Evolutionary conservation across 2,888 invertebrate genomes (phyloP), one percentile per base, ranked within the genome.

Genomic region (Aspidiotus destructor): DNA sequence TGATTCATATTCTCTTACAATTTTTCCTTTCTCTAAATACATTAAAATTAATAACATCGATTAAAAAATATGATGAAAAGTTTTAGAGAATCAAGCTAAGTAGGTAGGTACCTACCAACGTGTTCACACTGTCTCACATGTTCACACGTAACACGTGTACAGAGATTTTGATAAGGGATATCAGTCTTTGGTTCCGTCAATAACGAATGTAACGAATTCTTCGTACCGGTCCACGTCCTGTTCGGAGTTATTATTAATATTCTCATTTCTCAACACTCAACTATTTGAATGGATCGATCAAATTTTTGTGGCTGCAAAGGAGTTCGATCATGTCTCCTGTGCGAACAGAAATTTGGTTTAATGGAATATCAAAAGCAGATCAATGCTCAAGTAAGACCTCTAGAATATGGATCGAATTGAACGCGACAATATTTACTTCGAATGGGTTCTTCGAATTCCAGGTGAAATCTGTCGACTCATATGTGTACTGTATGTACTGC

Each of bases 261-360:
- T 1, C 9, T 7, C 11, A 41, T 9, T n/a, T 41, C 42, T 6
- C 3, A 5, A 28, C 28, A 28, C 5, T 13, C 17, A 5, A 28
- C 28, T 5, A 28, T 28, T 28, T 5, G 2, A 72, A 86, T 86
- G 84, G 83, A 85, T 74, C 83, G 83, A 72, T 83, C 85, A 44
- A 79, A 90, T 55, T 82, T 85, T 0, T 97, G 96, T 79, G 95
- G 93, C 54, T 97, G 96, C 76, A 96, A 96, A 81, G 92, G 95
- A 3, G 87, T 89, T 72, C 82, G 96, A 73, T 90, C 92, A 2
- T 97, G 96, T 77, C 81, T 92, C 28, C 78, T 88, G 70, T 97
- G 96, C 77, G 92, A 94, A 80, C 80, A 83, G 57, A 81, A 86
- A 72, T 85, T 78, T 72, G 79, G 81, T 13, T 79, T 75, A 78